A percentile compares a stretch with the other conserved stretches of the same genome.
Conservation (phyloP, 2,888 invertebrate species). For the Drosophila acutilabella region DNA sequence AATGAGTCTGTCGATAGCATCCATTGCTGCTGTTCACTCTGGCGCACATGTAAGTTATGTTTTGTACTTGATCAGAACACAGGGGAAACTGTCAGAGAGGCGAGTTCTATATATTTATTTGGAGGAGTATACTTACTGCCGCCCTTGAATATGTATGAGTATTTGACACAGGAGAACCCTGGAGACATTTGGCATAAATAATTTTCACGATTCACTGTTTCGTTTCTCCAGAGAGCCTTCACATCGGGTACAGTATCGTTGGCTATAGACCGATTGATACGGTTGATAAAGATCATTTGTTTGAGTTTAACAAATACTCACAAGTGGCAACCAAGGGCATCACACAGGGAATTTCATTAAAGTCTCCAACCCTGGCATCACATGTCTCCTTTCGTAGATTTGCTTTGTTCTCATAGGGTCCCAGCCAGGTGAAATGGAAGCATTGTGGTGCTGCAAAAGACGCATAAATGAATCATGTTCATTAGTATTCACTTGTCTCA, state of each 20-base stretch:
- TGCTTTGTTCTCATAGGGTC: slow-evolving; percentile 87
- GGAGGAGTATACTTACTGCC: slow-evolving; percentile 85
- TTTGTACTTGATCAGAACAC: slow-evolving; percentile 86
- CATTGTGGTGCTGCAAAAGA: slow-evolving; percentile 85
- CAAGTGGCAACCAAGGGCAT: slow-evolving; percentile 88
- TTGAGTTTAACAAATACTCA: background rate
- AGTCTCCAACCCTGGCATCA: slow-evolving; percentile 86
- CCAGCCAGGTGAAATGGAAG: slow-evolving; percentile 90
- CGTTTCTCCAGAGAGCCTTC: slow-evolving; percentile 87
- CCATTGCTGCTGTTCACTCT: slow-evolving; percentile 87
- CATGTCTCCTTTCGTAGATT: slow-evolving; percentile 87
- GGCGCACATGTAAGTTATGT: slow-evolving; percentile 90
- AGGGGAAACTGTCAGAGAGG: background rate
- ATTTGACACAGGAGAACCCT: slow-evolving; percentile 89
- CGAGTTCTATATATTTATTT: background rate
- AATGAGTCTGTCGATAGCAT: slow-evolving; percentile 87
- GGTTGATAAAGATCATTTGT: background rate
- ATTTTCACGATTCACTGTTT: slow-evolving; percentile 81
- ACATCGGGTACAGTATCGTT: slow-evolving; percentile 88
- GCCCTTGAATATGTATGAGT: slow-evolving; percentile 88
- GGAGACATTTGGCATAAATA: slow-evolving; percentile 87
- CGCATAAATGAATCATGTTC: slow-evolving; percentile 16
- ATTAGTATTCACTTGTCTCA: slow-evolving; percentile 14
- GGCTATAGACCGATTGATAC: slow-evolving; percentile 83
- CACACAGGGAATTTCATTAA: slow-evolving; percentile 87